Percentiles rank a stretch among this genome's conserved stretches.
phyloP scores from a whole-genome alignment of 2,888 invertebrate species.

The Ypsolopha scabrella region DNA sequence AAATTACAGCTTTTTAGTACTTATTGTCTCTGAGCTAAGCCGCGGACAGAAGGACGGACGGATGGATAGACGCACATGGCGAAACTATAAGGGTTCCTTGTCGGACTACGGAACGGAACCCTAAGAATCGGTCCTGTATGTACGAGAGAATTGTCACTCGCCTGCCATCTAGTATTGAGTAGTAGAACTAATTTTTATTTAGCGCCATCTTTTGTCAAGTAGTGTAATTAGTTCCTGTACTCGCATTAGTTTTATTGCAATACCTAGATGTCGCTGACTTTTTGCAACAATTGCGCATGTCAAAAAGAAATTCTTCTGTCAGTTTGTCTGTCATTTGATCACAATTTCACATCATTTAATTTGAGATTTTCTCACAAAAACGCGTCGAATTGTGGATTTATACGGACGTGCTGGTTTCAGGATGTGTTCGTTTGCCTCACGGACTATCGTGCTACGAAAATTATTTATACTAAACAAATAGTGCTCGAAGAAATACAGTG shows the following conservation, averaged over 20 bases:
- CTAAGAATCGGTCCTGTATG: too few species aligned
- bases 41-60: too few species aligned
- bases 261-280: conserved; percentile 29
- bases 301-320: conserved; percentile 32
- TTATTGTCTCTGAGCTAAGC: too few species aligned
- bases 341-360: conserved; percentile 53
- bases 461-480: conserved; percentile 16
- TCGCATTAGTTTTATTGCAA: background rate
- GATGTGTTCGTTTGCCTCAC: conserved; percentile 31
- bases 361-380: conserved; percentile 46
- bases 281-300: conserved; percentile 50
- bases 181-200: background rate
- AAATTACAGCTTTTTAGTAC: too few species aligned
- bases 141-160: too few species aligned
- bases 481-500: conserved; percentile 24
- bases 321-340: conserved; percentile 40
- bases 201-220: conserved; percentile 22
- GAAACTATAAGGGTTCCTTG: too few species aligned
- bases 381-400: conserved; percentile 46
- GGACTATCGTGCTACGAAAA: conserved; percentile 28
- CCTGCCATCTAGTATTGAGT: background rate
- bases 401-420: conserved; percentile 35
- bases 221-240: conserved; percentile 10
- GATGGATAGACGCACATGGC: too few species aligned
- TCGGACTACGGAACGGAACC: too few species aligned